These are phyloP conservation scores for Pediacus dermestoides DNA, from an alignment of 2,888 invertebrate genomes.

Conservation along the genomic window DNA sequence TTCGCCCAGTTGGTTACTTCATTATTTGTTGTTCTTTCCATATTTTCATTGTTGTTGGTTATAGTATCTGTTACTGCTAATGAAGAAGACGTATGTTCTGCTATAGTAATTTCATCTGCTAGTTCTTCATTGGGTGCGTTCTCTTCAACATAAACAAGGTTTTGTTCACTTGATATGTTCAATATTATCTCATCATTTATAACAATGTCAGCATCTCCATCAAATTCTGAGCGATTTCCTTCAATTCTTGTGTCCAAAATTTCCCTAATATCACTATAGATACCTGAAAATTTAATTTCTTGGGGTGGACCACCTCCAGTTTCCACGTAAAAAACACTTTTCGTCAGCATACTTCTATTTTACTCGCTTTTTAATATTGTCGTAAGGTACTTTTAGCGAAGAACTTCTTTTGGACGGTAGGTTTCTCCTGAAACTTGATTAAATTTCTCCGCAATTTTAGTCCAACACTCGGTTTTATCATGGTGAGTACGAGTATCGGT, in stretches of 20 bases:
- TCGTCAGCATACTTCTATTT: slow-evolving; percentile 23
- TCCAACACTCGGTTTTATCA: slow-evolving; percentile 10
- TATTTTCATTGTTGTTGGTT: too few species aligned
- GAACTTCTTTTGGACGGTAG: slow-evolving; percentile 10
- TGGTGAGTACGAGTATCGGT: too few species aligned
- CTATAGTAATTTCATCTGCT: too few species aligned
- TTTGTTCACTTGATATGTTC: too few species aligned
- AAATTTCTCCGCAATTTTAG: slow-evolving; percentile 11
- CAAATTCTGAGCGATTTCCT: slow-evolving; percentile 1
- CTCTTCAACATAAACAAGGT: too few species aligned
- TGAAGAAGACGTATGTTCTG: too few species aligned
- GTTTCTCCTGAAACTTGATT: slow-evolving; percentile 9
- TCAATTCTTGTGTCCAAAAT: not conserved
- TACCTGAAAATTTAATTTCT: slow-evolving; percentile 12
- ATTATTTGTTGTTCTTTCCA: too few species aligned
- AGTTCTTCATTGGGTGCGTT: too few species aligned
- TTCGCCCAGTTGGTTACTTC: too few species aligned
- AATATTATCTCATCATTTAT: too few species aligned
- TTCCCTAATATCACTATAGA: slow-evolving; percentile 10
- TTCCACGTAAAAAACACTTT: slow-evolving; percentile 15
- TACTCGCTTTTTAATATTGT: slow-evolving; percentile 21
- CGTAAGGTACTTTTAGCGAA: slow-evolving; percentile 21
- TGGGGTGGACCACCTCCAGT: slow-evolving; percentile 19
- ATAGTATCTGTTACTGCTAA: too few species aligned
- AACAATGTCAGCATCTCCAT: too few species aligned